Evolutionary conservation across 2,888 invertebrate genomes (phyloP).

Genomic region (Pseudeuparius sepicola): DNA sequence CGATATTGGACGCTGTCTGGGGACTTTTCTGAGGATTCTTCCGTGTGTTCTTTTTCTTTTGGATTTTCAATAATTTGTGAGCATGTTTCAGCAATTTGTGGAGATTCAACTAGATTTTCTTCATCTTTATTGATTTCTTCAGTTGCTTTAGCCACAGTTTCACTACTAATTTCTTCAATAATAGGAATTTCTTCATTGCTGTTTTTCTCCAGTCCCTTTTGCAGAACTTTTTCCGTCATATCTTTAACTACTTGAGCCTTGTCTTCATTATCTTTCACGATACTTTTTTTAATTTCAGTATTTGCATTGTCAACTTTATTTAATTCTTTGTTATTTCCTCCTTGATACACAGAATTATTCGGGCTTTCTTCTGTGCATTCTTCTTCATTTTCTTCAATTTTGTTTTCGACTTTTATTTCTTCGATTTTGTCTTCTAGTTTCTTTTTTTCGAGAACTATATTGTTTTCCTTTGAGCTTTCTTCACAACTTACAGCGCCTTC

Average conservation of each 20-base stretch:
- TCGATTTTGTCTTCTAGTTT: neutral
- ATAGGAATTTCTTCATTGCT: no score
- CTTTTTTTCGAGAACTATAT: conserved; percentile 4
- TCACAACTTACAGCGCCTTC: no score
- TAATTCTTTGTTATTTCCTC: conserved; percentile 4
- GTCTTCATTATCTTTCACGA: conserved; percentile 6
- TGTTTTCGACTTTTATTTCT: conserved; percentile 1
- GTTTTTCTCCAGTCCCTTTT: no score
- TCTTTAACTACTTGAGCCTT: neutral
- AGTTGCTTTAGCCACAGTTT: no score
- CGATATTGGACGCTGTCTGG: conserved; percentile 22
- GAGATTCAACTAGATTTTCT: neutral
- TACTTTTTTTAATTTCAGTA: no score
- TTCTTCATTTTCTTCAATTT: conserved; percentile 7
- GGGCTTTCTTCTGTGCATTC: neutral
- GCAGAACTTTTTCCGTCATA: no score
- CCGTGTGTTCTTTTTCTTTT: neutral
- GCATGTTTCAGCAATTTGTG: neutral
- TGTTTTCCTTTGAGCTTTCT: conserved; percentile 11
- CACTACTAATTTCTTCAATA: no score
- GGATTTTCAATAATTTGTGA: conserved; percentile 2
- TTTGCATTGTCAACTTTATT: no score
- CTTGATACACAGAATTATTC: neutral
- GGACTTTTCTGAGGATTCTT: neutral
- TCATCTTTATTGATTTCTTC: no score